Evolutionary conservation across 2,797 vertebrate genomes (phyloP).

Genomic region (Cottoperca gobio): DNA sequence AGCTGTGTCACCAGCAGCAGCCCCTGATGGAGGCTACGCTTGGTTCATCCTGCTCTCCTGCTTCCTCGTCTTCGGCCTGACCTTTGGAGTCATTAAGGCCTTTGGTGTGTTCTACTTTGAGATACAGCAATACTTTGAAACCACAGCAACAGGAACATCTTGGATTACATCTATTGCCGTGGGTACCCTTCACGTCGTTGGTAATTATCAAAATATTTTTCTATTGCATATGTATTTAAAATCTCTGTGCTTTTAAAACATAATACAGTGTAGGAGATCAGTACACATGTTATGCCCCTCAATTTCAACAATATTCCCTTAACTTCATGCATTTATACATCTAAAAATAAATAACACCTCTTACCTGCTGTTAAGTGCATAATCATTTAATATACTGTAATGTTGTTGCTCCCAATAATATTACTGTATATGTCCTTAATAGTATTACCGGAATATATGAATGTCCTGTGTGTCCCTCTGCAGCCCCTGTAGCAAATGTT

Average conservation of each 20-base stretch:
- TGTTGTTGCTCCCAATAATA: background rate
- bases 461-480: constrained; percentile 42
- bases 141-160: constrained; percentile 73
- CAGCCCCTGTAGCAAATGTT: constrained; percentile 74
- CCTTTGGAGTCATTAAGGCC: constrained; percentile 77
- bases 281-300: background rate
- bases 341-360: background rate
- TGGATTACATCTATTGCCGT: constrained; percentile 80
- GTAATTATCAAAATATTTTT: constrained; percentile 57
- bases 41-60: constrained; percentile 78
- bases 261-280: background rate
- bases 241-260: background rate
- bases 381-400: background rate
- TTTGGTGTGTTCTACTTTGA: constrained; percentile 80
- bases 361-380: background rate
- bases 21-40: constrained; percentile 68
- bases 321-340: background rate
- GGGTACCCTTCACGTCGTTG: constrained; percentile 71
- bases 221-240: background rate
- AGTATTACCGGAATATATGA: constrained; percentile 1
- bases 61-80: constrained; percentile 78
- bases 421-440: background rate
- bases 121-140: constrained; percentile 74
- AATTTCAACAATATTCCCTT: background rate
- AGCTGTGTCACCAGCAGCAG: background rate